A percentile compares a stretch with the other conserved stretches of the same genome.
Evolutionary conservation across 2,113 vertebrate species (phyloP).

Genomic region (Oryzias celebensis): DNA sequence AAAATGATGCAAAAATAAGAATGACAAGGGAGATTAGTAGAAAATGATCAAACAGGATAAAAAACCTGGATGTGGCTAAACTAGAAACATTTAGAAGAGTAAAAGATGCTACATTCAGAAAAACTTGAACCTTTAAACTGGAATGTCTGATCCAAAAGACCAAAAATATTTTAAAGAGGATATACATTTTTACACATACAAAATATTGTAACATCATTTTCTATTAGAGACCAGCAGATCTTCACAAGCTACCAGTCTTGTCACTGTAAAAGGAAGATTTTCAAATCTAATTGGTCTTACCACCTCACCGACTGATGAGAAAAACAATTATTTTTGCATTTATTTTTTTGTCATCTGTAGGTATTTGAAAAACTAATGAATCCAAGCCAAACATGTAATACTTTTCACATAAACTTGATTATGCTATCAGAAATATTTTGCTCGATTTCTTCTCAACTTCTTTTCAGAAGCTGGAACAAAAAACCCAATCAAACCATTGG

Average conservation of each 20-base stretch:
- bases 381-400: background rate
- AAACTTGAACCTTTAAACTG: too few relatives aligned
- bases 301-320: constrained; percentile 12
- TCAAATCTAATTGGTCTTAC: constrained; percentile 14
- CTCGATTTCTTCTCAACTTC: background rate
- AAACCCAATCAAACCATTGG: background rate
- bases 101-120: too few relatives aligned
- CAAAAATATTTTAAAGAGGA: background rate
- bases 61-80: too few relatives aligned
- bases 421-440: background rate
- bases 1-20: too few relatives aligned
- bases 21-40: too few relatives aligned
- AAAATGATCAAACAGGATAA: too few relatives aligned
- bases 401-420: background rate
- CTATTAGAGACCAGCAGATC: background rate
- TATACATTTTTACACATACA: background rate
- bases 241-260: constrained; percentile 1
- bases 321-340: constrained; percentile 1
- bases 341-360: constrained; percentile 26
- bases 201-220: constrained; percentile 3
- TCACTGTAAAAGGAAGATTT: background rate
- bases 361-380: constrained; percentile 43
- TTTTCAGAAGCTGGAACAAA: background rate
- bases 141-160: background rate
- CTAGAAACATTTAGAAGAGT: too few relatives aligned